These are phyloP conservation scores for Ceyx cyanopectus DNA, from an alignment of 2,113 vertebrate species.

Conservation along the genomic window DNA sequence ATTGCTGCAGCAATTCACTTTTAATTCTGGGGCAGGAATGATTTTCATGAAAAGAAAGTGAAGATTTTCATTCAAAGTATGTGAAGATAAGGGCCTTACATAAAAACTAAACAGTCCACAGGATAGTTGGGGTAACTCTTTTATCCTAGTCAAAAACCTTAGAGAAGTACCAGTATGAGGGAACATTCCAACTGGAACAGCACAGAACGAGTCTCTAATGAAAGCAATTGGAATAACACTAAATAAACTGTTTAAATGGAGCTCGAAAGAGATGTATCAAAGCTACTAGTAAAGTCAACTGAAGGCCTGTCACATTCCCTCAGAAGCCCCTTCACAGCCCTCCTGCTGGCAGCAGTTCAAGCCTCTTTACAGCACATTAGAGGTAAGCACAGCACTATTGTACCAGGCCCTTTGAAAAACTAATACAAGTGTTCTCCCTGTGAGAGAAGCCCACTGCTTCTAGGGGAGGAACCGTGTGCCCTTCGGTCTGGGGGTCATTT, in stretches of 20 bases:
- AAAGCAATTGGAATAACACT: slow-evolving; percentile 55
- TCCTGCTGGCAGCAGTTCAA: slow-evolving; percentile 25
- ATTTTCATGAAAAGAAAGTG: slow-evolving; percentile 28
- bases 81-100: neutral
- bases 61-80: neutral
- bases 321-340: slow-evolving; percentile 34
- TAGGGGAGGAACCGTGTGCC: neutral
- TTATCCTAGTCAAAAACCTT: neutral
- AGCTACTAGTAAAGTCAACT: slow-evolving; percentile 42
- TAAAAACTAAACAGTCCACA: neutral
- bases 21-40: neutral
- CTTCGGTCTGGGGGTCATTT: neutral
- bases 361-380: slow-evolving; percentile 9
- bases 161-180: neutral
- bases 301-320: slow-evolving; percentile 41
- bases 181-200: slow-evolving; percentile 4
- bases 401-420: slow-evolving; percentile 22
- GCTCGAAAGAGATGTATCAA: slow-evolving; percentile 39
- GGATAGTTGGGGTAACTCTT: neutral
- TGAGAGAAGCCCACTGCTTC: slow-evolving; percentile 7
- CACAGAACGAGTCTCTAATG: slow-evolving; percentile 35
- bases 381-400: neutral
- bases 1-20: neutral
- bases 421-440: slow-evolving; percentile 6
- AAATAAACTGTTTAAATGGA: slow-evolving; percentile 54